Base-by-base conservation (phyloP, 2,888 invertebrate species). In the Boloria euphrosyne region DNA sequence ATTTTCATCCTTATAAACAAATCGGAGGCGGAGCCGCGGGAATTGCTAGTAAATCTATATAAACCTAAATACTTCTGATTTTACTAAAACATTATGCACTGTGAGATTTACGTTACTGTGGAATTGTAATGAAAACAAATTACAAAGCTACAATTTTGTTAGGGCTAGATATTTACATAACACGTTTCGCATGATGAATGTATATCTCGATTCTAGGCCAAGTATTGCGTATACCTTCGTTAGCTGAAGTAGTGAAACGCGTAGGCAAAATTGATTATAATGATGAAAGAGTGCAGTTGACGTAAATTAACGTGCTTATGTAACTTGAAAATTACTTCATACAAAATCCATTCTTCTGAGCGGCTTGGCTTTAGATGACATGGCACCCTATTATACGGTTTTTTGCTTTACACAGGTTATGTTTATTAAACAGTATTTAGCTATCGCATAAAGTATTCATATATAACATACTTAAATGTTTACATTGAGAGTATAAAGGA, bases 221-320 rank as follows among this genome's bases (percentile, higher is more conserved):
- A 67, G 65, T 65, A 62, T 70, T 62, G 69, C 67, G 65, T 65
- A 52, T 58, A 62, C 65, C 62, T 67, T 67, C 67, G 60, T 67
- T 70, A 67, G 55, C 49, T 65, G 59, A 61, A 61, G 65, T 62
- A 62, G 62, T 61, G 62, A 58, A 65, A 70, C 65, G 60, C 52
- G n/a, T 59, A 53, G 18, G 46, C 47, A 58, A 65, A 59, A 65
- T 53, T 58, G 46, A 65, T 51, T 65, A 58, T 52, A 46, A 46
- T 46, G 31, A 53, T 47, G 47, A 38, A 65, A 59, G 58, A 50
- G 55, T 47, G 59, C 49, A 59, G 59, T 17, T 59, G 59, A 59
- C 49, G 59, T 59, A 59, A 50, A 59, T 59, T 59, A 59, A 59
- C 49, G 49, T 59, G 59, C 49, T 59, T 50, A 49, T 59, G 59